These are phyloP conservation scores for Euclidia mi DNA, from an alignment of 2,888 invertebrate genomes.

Conservation along the genomic window DNA sequence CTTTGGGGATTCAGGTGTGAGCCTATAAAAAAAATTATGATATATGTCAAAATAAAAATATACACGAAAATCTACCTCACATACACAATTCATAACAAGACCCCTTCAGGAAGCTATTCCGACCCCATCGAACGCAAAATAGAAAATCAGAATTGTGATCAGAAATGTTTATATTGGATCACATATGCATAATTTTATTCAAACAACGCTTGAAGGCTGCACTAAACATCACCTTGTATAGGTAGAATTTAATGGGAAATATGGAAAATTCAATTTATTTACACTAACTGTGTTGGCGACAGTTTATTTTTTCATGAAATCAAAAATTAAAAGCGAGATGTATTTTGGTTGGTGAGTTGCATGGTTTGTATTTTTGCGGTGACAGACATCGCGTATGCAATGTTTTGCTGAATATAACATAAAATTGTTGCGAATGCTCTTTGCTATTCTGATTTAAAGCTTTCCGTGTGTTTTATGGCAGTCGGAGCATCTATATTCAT, in stretches of 20 bases:
- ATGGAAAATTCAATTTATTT: slow-evolving; percentile 34
- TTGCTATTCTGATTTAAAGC: too few species aligned
- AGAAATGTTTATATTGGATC: slow-evolving; percentile 26
- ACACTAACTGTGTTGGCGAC: slow-evolving; percentile 14
- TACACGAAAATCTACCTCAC: too few species aligned
- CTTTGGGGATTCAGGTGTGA: too few species aligned
- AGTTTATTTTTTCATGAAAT: slow-evolving; percentile 18
- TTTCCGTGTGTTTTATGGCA: too few species aligned
- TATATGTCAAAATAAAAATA: too few species aligned
- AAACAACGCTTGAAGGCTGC: slow-evolving; percentile 20
- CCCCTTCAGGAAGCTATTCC: not conserved
- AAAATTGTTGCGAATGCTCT: too few species aligned
- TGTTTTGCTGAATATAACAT: too few species aligned
- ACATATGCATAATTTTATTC: slow-evolving; percentile 35
- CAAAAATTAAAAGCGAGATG: slow-evolving; percentile 14
- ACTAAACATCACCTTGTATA: slow-evolving; percentile 26
- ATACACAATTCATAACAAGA: not conserved
- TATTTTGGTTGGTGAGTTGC: not conserved
- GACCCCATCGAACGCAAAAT: slow-evolving; percentile 14
- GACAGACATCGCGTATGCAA: not conserved
- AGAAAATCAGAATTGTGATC: slow-evolving; percentile 19
- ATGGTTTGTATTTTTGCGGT: not conserved
- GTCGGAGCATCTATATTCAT: too few species aligned
- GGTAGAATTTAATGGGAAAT: slow-evolving; percentile 17
- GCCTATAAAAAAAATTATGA: too few species aligned